A percentile compares a stretch with the other conserved stretches of the same genome.
Evolutionary conservation across 2,888 invertebrate species (phyloP).

Genomic region (Cyclophora punctaria): DNA sequence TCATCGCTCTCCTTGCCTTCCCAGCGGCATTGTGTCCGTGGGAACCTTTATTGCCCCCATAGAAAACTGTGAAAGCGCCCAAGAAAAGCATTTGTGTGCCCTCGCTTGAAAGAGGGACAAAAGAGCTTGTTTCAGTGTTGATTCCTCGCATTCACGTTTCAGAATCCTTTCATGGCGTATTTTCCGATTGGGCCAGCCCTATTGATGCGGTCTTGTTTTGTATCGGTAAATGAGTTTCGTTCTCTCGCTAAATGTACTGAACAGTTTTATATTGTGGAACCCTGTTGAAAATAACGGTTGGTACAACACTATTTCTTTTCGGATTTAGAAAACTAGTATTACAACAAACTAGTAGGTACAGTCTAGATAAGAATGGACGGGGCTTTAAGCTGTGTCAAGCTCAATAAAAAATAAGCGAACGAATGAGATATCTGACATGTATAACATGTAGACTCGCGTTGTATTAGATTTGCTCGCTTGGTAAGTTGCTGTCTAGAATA

Average conservation of each 20-base stretch:
- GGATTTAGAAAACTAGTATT: no score
- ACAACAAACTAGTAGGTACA: no score
- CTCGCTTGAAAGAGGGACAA: conserved; percentile 60
- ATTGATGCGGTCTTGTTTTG: conserved; percentile 55
- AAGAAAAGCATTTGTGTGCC: conserved; percentile 72
- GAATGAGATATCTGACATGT: no score
- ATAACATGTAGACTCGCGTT: no score
- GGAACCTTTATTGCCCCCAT: conserved; percentile 73
- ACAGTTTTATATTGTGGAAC: conserved; percentile 27
- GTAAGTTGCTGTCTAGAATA: no score
- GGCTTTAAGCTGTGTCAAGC: no score
- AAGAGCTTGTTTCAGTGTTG: conserved; percentile 47
- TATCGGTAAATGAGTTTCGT: conserved; percentile 70
- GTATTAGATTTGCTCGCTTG: no score
- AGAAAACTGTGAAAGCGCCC: conserved; percentile 69
- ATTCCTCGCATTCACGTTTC: conserved; percentile 30
- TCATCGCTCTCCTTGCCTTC: conserved; percentile 68
- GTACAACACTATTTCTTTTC: no score
- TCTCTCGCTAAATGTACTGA: conserved; percentile 61
- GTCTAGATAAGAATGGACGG: no score
- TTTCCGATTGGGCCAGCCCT: conserved; percentile 56
- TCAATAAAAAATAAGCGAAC: no score
- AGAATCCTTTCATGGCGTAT: conserved; percentile 50
- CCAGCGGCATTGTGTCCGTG: conserved; percentile 67
- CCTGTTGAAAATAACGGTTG: no score